These are phyloP conservation scores for Notothenia coriiceps DNA, from an alignment of 2,113 vertebrate genomes.

Conservation along the genomic window DNA sequence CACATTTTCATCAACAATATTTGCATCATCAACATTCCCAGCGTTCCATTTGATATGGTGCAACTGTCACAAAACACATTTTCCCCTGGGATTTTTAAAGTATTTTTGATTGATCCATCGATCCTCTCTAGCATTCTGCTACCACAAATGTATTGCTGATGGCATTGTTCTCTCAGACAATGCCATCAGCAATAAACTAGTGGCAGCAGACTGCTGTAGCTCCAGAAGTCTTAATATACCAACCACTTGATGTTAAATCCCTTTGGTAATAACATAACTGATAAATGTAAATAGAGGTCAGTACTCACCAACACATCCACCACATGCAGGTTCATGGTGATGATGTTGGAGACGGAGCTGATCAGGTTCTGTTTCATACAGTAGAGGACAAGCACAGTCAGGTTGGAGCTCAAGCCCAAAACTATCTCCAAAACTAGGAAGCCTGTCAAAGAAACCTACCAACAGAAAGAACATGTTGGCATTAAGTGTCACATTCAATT, in stretches of 20 bases:
- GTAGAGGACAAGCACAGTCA: slow-evolving; percentile 96
- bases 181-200: too few relatives aligned
- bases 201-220: too few relatives aligned
- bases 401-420: slow-evolving; percentile 95
- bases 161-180: too few relatives aligned
- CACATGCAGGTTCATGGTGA: slow-evolving; percentile 98
- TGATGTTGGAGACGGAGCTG: slow-evolving; percentile 97
- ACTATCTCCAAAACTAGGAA: slow-evolving; percentile 96
- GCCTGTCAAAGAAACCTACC: slow-evolving; percentile 93
- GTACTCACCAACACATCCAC: slow-evolving; percentile 92
- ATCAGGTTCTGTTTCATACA: slow-evolving; percentile 98
- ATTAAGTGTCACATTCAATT: not conserved
- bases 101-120: too few relatives aligned
- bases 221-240: not conserved
- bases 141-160: too few relatives aligned
- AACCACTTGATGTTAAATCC: not conserved
- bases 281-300: not conserved
- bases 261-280: not conserved
- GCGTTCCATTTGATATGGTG: too few relatives aligned
- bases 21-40: too few relatives aligned
- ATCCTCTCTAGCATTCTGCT: too few relatives aligned
- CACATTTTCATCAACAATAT: too few relatives aligned
- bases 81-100: too few relatives aligned
- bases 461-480: not conserved
- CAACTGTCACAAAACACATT: too few relatives aligned